Evolutionary conservation across 2,888 invertebrate species (phyloP), one percentile per base, ranked within the genome.

Genomic region (Nematopogon swammerdamellus): DNA sequence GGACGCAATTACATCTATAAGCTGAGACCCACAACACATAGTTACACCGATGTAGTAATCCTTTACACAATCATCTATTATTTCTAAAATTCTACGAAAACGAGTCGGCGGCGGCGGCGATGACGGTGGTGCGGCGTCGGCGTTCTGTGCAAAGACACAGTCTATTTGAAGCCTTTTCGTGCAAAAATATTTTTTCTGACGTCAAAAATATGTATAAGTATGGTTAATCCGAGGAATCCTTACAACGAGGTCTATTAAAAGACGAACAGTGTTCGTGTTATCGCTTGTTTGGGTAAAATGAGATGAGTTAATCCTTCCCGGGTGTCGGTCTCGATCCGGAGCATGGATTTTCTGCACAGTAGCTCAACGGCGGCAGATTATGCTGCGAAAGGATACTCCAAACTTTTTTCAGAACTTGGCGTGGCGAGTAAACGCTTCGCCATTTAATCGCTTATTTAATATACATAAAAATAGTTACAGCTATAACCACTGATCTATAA

Each of bases 161-260:
- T 56, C 56, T 57, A 56, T 57, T 57, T 58, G 57, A 58, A 58
- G 56, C 57, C 57, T 58, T 57, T 57, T 58, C 56, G 57, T 55
- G 56, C 56, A 57, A 53, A 55, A 54, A 55, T 53, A 50, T 54
- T 53, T 55, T 52, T 54, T 51, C 52, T 51, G 46, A 47, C 50
- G 46, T 45, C 50, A n/a, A 29, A 25, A 44, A 52, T 51, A 54
- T 58, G n/a, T n/a, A n/a, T 54, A 55, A 55, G 55, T 56, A 51
- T 57, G 57, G 55, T 57, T 57, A 55, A 54, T 55, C 56, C 57
- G 56, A 54, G 55, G 55, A 55, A 55, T 56, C 55, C 55, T 57
- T 55, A 49, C 43, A 17, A 49, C 18, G 47, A 20, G 25, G 11
- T 14, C 17, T 45, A 18, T 20, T 18, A 36, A 36, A 36, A 36